Evolutionary conservation across 2,888 invertebrate species (phyloP), one percentile per base, ranked within the genome.

Genomic region (Drosophila rellima): DNA sequence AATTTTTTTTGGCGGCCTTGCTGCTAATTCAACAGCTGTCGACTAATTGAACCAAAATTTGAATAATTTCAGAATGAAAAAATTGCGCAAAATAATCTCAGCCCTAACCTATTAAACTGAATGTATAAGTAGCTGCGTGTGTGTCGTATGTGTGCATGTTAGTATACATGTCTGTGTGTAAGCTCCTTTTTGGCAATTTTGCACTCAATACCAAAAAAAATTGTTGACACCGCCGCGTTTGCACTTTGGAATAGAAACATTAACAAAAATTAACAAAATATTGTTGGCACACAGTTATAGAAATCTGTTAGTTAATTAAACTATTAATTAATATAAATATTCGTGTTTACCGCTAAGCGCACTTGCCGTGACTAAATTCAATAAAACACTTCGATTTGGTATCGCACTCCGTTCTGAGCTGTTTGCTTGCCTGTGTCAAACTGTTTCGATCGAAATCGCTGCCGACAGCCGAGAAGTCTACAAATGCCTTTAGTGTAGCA

Each of bases 281-380:
- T 54, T 65, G 17, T 50, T 61, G 33, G 15, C 52, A 65, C 72
- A 61, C 47, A 35, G 44, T 63, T 23, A 10, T 39, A 39, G 1
- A 26, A 42, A 45, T 33, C n/a, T 69, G 26, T 52, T 59, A 17
- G 45, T 18, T 20, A 40, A 18, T 20, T 6, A 10, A 52, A 44
- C 20, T 54, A 48, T 61, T 61, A 65, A 42, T 72, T 40, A 66
- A 62, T 52, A 40, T 63, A 47, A 57, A 69, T 61, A 57, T 54
- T 65, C 74, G 63, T 82, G 74, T 85, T 83, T 85, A 86, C 83
- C 83, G 83, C 83, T 85, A 74, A 82, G 80, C 83, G 73, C 69
- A 82, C 82, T 74, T 70, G 78, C 82, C 78, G 82, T 75, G 66
- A 70, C 62, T 69, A 59, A 57, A 68, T 40, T 52, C 59, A 62